phyloP scores from a whole-genome alignment of 2,888 invertebrate species.

The Drosophila seclusa region DNA sequence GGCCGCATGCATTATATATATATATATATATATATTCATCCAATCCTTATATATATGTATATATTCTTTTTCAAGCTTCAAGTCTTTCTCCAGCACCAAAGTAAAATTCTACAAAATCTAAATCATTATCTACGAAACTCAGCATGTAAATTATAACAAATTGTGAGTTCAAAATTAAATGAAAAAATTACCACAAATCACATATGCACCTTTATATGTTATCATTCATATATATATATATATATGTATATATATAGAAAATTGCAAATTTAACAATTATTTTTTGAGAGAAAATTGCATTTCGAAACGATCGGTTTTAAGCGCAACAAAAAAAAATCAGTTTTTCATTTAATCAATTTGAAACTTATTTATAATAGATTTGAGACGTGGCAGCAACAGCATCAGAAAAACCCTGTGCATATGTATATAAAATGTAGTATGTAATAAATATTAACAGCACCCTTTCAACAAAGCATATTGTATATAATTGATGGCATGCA shows the following conservation, averaged over 20 bases:
- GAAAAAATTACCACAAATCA: not conserved
- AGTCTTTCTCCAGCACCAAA: constrained; percentile 73
- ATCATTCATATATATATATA: not conserved
- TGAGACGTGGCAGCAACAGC: not conserved
- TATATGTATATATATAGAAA: not conserved
- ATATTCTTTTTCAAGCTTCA: constrained; percentile 52
- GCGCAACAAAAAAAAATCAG: not conserved
- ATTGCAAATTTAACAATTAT: not conserved
- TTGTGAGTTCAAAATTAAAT: constrained; percentile 35
- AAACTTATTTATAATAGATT: not conserved
- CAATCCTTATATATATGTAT: not conserved
- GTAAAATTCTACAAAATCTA: constrained; percentile 75
- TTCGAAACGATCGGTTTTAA: not conserved
- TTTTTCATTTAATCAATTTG: not conserved
- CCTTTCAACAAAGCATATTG: constrained; percentile 10
- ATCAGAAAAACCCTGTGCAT: not conserved
- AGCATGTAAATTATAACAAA: constrained; percentile 5
- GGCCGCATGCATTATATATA: not conserved
- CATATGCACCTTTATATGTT: not conserved
- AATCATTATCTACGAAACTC: not conserved
- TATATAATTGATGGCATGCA: constrained; percentile 1
- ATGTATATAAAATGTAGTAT: constrained; percentile 8
- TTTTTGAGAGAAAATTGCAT: not conserved
- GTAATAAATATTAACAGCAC: constrained; percentile 2
- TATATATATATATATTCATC: constrained; percentile 1